Evolutionary conservation across 1,140 invertebrate species (phyloP).

Genomic region (Lethrus apterus): DNA sequence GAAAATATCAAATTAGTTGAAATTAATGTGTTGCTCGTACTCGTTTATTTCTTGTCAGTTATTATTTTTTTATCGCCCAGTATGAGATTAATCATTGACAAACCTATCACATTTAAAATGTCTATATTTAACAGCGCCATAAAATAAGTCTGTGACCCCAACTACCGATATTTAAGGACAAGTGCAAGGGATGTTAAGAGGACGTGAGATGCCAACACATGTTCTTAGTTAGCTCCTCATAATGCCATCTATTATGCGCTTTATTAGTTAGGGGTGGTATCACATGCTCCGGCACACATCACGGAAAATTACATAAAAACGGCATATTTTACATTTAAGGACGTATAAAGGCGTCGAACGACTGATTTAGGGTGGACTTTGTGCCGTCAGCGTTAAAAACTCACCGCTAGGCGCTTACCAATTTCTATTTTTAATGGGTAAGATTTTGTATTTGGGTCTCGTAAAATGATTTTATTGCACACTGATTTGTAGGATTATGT

Average conservation of each 20-base stretch:
- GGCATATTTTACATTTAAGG: slow-evolving; percentile 11
- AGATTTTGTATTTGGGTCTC: slow-evolving; percentile 6
- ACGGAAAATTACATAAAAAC: slow-evolving; percentile 13
- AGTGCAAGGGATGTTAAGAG: slow-evolving; percentile 15
- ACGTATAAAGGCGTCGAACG: slow-evolving; percentile 5
- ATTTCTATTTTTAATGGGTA: slow-evolving; percentile 4
- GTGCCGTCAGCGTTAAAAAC: not conserved
- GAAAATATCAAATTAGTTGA: no score
- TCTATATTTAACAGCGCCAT: not conserved
- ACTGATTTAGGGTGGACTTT: slow-evolving; percentile 6
- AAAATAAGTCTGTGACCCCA: slow-evolving; percentile 8
- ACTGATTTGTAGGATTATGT: no score
- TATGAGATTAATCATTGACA: no score
- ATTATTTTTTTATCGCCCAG: no score
- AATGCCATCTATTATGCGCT: slow-evolving; percentile 21
- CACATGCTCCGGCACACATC: slow-evolving; percentile 13
- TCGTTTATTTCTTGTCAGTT: no score
- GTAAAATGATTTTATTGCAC: no score
- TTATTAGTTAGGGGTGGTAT: slow-evolving; percentile 17
- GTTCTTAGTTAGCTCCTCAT: slow-evolving; percentile 19
- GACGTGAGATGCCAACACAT: slow-evolving; percentile 16
- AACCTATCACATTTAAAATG: not conserved
- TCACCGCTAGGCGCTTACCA: not conserved
- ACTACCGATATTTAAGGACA: slow-evolving; percentile 4
- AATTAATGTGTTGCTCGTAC: no score